Conservation (phyloP, 2,113 vertebrate species). For the Neopipo cinnamomea region DNA sequence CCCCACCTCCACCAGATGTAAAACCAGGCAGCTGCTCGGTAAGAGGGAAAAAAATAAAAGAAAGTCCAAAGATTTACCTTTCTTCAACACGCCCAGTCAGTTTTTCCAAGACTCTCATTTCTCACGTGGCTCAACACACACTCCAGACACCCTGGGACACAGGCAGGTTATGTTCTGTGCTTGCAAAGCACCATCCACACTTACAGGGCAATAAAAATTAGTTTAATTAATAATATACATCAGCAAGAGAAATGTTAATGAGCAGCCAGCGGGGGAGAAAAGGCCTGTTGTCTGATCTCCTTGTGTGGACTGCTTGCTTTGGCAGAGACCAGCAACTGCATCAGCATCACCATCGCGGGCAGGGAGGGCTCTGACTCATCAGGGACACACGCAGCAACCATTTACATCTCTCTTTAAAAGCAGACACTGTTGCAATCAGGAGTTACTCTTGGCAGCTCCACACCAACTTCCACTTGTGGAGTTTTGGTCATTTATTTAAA, state of each 20-base stretch:
- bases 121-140: neutral
- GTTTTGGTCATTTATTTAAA: neutral
- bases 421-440: neutral
- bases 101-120: neutral
- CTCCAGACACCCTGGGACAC: neutral
- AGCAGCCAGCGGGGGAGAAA: neutral
- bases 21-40: neutral
- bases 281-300: neutral
- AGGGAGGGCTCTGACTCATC: neutral
- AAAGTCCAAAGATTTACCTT: neutral
- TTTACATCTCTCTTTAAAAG: neutral
- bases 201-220: slow-evolving; percentile 34
- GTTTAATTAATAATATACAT: slow-evolving; percentile 47
- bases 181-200: slow-evolving; percentile 6
- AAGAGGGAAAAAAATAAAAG: neutral
- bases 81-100: neutral
- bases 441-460: neutral
- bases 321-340: slow-evolving; percentile 8
- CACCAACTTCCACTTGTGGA: neutral
- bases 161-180: neutral
- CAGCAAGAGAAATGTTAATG: slow-evolving; percentile 44
- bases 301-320: neutral
- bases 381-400: neutral
- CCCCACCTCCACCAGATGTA: neutral
- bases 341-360: neutral